Percentiles rank a stretch among this genome's conserved stretches.
Evolutionary conservation across 2,888 invertebrate genomes (phyloP).

Genomic region (Plagodis pulveraria): DNA sequence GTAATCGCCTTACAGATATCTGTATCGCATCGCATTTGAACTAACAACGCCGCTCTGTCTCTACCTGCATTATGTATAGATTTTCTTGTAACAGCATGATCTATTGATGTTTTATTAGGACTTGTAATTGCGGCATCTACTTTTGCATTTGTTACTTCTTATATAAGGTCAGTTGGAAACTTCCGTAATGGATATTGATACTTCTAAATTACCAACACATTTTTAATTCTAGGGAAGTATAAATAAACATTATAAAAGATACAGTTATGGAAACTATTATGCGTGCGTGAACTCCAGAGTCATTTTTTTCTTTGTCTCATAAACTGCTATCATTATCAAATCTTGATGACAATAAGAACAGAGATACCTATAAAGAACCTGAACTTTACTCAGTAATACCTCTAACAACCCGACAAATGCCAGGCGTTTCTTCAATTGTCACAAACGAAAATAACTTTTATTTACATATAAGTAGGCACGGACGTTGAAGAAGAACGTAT

Average conservation of each 20-base stretch:
- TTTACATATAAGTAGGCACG: slow-evolving; percentile 32
- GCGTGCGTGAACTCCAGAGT: slow-evolving; percentile 55
- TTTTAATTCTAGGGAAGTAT: slow-evolving; percentile 20
- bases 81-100: slow-evolving; percentile 41
- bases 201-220: no score
- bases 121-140: slow-evolving; percentile 15
- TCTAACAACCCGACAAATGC: slow-evolving; percentile 43
- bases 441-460: slow-evolving; percentile 43
- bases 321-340: slow-evolving; percentile 57
- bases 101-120: slow-evolving; percentile 31
- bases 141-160: slow-evolving; percentile 10
- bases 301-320: slow-evolving; percentile 62
- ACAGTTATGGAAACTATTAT: slow-evolving; percentile 43
- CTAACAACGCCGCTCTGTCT: slow-evolving; percentile 57
- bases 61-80: slow-evolving; percentile 34
- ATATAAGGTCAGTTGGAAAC: background rate
- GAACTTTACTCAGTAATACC: slow-evolving; percentile 48
- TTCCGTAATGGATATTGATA: no score
- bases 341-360: slow-evolving; percentile 72
- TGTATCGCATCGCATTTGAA: slow-evolving; percentile 68
- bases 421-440: slow-evolving; percentile 15
- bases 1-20: slow-evolving; percentile 69
- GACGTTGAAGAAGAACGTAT: slow-evolving; percentile 31
- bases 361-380: slow-evolving; percentile 60
- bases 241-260: slow-evolving; percentile 40